Evolutionary conservation across 2,113 vertebrate species (phyloP).

Genomic region (Edolisoma coerulescens): DNA sequence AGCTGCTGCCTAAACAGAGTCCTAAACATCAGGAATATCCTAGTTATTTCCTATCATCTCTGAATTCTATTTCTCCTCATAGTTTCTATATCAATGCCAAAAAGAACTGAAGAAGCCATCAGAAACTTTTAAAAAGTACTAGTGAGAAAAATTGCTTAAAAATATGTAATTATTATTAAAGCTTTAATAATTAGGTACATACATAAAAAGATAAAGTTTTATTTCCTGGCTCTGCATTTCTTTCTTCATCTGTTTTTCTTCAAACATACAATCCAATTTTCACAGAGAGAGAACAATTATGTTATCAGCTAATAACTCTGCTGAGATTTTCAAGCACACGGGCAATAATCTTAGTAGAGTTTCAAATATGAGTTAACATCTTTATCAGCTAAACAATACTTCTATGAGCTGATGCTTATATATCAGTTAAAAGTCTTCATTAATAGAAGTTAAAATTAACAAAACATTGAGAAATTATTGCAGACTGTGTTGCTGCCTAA

Average conservation of each 20-base stretch:
- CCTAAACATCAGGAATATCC: not conserved
- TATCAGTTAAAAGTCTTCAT: not conserved
- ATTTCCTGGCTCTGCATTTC: not conserved
- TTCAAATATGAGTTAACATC: not conserved
- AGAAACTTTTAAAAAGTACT: not conserved
- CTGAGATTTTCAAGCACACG: not conserved
- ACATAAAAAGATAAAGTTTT: not conserved
- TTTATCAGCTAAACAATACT: not conserved
- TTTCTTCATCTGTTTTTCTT: not conserved
- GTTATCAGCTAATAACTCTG: not conserved
- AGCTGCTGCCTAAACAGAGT: not conserved
- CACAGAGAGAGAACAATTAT: not conserved
- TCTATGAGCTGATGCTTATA: not conserved
- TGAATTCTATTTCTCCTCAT: not conserved
- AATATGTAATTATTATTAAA: not conserved
- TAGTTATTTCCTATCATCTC: not conserved
- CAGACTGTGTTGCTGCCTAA: not conserved
- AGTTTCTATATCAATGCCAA: not conserved
- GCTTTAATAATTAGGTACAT: not conserved
- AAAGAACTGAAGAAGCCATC: not conserved
- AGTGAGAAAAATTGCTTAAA: not conserved
- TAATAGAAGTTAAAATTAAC: not conserved
- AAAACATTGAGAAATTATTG: not conserved
- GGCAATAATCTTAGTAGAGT: not conserved
- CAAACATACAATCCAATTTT: not conserved